Evolutionary conservation across 2,888 invertebrate genomes (phyloP).

Genomic region (Eupithecia abbreviata): DNA sequence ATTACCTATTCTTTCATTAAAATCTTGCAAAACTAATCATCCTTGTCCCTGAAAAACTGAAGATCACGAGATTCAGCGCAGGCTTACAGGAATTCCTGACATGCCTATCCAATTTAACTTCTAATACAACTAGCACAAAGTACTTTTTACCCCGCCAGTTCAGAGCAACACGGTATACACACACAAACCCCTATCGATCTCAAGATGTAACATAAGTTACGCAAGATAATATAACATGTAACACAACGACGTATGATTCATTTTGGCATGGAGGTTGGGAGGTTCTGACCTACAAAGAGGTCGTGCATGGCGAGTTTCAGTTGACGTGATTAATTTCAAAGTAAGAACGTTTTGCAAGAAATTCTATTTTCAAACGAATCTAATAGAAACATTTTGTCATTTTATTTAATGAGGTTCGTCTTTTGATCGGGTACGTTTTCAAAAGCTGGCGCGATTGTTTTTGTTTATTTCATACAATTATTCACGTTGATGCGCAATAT

Average conservation of each 20-base stretch:
- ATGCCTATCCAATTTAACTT: neutral
- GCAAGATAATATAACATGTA: conserved; percentile 58
- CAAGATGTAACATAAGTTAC: conserved; percentile 53
- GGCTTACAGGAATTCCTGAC: neutral
- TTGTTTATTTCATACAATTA: too few relatives aligned
- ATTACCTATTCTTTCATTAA: neutral
- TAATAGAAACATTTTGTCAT: neutral
- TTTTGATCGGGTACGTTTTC: neutral
- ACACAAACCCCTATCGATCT: conserved; percentile 59
- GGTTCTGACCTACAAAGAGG: conserved; percentile 70
- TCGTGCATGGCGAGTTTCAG: conserved; percentile 59
- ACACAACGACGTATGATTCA: conserved; percentile 51
- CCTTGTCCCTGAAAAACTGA: conserved; percentile 1
- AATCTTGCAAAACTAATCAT: neutral
- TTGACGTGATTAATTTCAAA: conserved; percentile 49
- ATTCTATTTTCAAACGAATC: conserved; percentile 9
- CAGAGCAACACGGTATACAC: conserved; percentile 10
- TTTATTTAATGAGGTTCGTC: neutral
- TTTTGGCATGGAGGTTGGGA: conserved; percentile 56
- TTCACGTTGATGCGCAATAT: too few relatives aligned
- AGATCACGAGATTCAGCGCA: conserved; percentile 1
- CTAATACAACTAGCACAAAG: conserved; percentile 10
- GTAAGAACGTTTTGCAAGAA: conserved; percentile 11
- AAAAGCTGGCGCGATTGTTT: too few relatives aligned
- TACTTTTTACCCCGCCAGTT: conserved; percentile 1